Base-by-base conservation (phyloP, 2,888 invertebrate genomes). In the Pyrochroa serraticornis region DNA sequence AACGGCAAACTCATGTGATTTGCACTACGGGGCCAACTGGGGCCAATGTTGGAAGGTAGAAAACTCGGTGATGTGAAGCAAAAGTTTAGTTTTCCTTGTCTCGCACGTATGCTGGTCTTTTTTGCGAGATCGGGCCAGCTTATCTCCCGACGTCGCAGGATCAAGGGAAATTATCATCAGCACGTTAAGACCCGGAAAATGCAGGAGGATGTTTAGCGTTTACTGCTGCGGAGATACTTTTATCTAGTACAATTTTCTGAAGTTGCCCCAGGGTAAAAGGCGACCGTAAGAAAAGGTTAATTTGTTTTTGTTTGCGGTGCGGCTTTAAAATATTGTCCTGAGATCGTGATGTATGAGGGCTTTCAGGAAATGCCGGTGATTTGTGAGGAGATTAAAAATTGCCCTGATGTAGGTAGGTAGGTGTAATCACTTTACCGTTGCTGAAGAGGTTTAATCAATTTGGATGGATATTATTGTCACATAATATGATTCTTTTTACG, bases 161-260 rank as follows among this genome's bases (percentile, higher is more conserved):
- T 51, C 57, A 35, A 22, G 42, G 35, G 51, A 58, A 58, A 58
- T 58, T 58, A 58, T 47, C 57, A 52, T 58, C 57, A 58, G 47
- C 47, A 51, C 43, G 51, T 52, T 51, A 51, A 47, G 35, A 7
- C 42, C 22, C 32, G 51, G 51, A 37, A 58, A 58, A 58, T 52
- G 42, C 51, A 58, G 46, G 57, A 47, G 57, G 57, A 58, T 50
- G 50, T 50, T 56, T 36, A 33, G 38, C 42, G 44, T 45, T 45
- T 55, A 38, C 35, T 42, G 22, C 22, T 22, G 36, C 45, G 45
- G 38, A 56, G 49, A 49, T 50, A 56, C 41, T 56, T 56, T 55
- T 55, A 55, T 55, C 55, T 42, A 44, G 49, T 10, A n/a, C 37
- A 49, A 49, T 55, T 49, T 55, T 44, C 44, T 37, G 30, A 34